Percentiles rank a stretch among this genome's conserved stretches.
These are phyloP conservation scores for Cettia cetti DNA, from an alignment of 2,113 vertebrate genomes.

Conservation along the genomic window DNA sequence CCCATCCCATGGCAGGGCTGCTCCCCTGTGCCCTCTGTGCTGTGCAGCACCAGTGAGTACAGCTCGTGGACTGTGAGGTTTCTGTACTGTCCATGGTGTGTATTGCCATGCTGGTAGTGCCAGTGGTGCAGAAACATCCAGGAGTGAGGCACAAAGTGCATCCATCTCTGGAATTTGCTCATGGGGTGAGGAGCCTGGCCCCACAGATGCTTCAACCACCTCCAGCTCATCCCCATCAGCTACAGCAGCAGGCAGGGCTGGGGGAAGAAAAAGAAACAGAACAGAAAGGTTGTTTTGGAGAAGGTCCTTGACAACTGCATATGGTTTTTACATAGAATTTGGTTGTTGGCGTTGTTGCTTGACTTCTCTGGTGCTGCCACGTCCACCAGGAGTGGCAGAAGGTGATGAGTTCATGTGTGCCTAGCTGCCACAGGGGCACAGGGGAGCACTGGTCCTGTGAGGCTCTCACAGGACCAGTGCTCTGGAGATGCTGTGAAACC, in stretches of 20 bases:
- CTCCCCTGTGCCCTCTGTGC: accelerated
- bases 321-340: not conserved
- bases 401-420: not conserved
- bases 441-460: not conserved
- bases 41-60: accelerated
- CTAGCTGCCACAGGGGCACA: not conserved
- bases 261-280: not conserved
- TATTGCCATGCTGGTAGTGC: not conserved
- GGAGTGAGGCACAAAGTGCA: not conserved
- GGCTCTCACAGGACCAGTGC: not conserved
- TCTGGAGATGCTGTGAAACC: not conserved
- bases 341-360: not conserved
- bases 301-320: not conserved
- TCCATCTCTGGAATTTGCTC: not conserved
- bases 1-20: not conserved
- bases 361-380: not conserved
- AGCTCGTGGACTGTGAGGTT: accelerated
- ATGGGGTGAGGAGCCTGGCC: not conserved
- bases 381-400: not conserved
- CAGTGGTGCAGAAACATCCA: not conserved
- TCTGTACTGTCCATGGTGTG: accelerated
- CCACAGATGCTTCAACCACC: not conserved
- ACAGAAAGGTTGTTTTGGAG: not conserved
- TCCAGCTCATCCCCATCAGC: not conserved
- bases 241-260: not conserved